phyloP scores from a whole-genome alignment of 2,113 vertebrate species.

The Alosa alosa region DNA sequence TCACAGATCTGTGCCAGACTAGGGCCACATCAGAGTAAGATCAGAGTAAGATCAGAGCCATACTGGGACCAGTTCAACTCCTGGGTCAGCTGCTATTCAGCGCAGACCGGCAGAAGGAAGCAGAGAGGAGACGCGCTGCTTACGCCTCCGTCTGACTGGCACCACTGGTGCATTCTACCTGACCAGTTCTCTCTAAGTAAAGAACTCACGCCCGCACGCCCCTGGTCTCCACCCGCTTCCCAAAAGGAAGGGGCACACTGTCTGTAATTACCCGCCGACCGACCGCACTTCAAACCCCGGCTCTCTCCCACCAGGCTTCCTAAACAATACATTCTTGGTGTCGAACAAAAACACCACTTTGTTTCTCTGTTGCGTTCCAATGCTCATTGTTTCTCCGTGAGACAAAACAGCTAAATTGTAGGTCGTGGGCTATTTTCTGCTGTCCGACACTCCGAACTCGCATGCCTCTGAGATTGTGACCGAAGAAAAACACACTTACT shows the following conservation, averaged over 20 bases:
- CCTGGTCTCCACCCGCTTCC: not conserved
- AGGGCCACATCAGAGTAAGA: not conserved
- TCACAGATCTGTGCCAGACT: too few species aligned
- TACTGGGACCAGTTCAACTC: not conserved
- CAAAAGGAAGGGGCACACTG: constrained; percentile 26
- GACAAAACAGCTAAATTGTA: constrained; percentile 44
- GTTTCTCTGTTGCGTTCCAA: constrained; percentile 23
- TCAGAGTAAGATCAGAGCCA: not conserved
- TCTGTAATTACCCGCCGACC: constrained; percentile 33
- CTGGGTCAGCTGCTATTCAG: not conserved
- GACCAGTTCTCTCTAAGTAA: constrained; percentile 3
- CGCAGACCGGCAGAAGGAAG: too few species aligned
- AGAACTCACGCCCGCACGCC: not conserved
- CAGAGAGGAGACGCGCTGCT: not conserved
- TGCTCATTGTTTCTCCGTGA: constrained; percentile 37
- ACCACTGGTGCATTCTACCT: constrained; percentile 26
- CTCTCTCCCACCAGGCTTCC: constrained; percentile 5
- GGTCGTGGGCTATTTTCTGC: constrained; percentile 45
- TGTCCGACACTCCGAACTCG: constrained; percentile 32
- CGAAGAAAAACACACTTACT: constrained; percentile 18
- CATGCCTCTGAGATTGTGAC: constrained; percentile 16
- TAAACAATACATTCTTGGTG: constrained; percentile 34
- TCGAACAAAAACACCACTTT: constrained; percentile 2
- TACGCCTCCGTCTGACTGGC: not conserved
- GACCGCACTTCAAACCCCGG: constrained; percentile 18